These are phyloP conservation scores for Pimpla rufipes DNA, from an alignment of 2,888 invertebrate genomes.

Conservation along the genomic window DNA sequence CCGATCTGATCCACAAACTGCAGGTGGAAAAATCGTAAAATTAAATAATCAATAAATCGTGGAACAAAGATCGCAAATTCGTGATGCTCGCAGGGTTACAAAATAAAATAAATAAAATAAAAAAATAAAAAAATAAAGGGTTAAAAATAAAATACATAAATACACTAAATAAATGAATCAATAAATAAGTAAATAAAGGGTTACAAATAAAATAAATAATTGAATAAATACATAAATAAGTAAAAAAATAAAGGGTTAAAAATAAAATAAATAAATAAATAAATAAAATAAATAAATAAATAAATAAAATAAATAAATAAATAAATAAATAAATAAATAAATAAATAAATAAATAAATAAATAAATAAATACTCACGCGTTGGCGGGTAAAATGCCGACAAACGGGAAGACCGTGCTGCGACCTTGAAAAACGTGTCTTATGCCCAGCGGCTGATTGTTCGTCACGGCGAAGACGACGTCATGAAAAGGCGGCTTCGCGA, in stretches of 20 bases:
- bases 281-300: not conserved
- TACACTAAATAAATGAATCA: not conserved
- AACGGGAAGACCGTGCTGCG: conserved; percentile 87
- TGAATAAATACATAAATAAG: too few relatives aligned
- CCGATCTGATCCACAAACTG: conserved; percentile 76
- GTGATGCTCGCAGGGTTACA: too few relatives aligned
- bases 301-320: too few relatives aligned
- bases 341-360: not conserved
- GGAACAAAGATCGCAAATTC: too few relatives aligned
- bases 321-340: not conserved
- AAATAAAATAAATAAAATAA: too few relatives aligned
- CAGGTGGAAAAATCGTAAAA: conserved; percentile 8
- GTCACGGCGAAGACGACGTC: conserved; percentile 90
- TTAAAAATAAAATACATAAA: too few relatives aligned
- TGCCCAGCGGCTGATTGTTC: conserved; percentile 88
- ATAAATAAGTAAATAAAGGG: conserved; percentile 62
- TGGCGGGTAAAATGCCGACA: conserved; percentile 86
- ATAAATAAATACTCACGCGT: conserved; percentile 84
- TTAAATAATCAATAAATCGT: not conserved
- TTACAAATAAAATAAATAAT: not conserved
- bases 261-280: too few relatives aligned
- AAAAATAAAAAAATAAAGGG: not conserved
- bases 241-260: too few relatives aligned
- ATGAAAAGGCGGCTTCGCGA: conserved; percentile 77
- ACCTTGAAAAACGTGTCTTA: conserved; percentile 88